These are phyloP conservation scores for Diplodus puntazzo DNA, from an alignment of 2,797 vertebrate species.

Conservation along the genomic window DNA sequence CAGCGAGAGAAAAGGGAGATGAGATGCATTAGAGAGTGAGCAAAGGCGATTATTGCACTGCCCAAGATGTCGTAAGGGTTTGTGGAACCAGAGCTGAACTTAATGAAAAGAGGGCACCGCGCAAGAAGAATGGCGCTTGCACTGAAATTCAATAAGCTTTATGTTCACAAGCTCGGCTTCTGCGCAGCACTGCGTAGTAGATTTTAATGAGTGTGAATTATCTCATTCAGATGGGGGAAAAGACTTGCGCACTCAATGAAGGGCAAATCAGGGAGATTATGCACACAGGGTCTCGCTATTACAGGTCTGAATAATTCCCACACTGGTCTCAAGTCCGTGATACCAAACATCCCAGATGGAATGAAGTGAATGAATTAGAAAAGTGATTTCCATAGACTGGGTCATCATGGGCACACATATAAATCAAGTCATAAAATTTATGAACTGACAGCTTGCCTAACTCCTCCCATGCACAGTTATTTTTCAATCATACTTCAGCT, in stretches of 20 bases:
- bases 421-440: constrained; percentile 10
- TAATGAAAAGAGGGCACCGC: constrained; percentile 41
- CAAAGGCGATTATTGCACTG: constrained; percentile 42
- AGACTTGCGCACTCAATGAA: constrained; percentile 55
- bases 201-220: constrained; percentile 37
- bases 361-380: constrained; percentile 30
- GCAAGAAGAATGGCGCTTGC: constrained; percentile 45
- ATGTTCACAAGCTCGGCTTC: constrained; percentile 35
- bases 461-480: background rate
- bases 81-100: constrained; percentile 49
- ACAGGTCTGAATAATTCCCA: constrained; percentile 47
- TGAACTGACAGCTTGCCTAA: background rate
- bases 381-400: constrained; percentile 22
- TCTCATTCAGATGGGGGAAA: constrained; percentile 47
- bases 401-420: constrained; percentile 11
- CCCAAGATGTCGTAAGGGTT: constrained; percentile 1
- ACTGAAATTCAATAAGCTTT: constrained; percentile 53
- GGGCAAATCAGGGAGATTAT: constrained; percentile 54
- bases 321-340: constrained; percentile 25
- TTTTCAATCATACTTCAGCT: background rate
- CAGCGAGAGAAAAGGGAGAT: constrained; percentile 47
- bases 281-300: constrained; percentile 15
- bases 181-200: constrained; percentile 9
- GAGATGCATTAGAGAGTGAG: constrained; percentile 50
- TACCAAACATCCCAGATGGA: constrained; percentile 34